These are phyloP conservation scores for Drosophila auraria DNA, from an alignment of 1,140 invertebrate genomes.

Conservation along the genomic window DNA sequence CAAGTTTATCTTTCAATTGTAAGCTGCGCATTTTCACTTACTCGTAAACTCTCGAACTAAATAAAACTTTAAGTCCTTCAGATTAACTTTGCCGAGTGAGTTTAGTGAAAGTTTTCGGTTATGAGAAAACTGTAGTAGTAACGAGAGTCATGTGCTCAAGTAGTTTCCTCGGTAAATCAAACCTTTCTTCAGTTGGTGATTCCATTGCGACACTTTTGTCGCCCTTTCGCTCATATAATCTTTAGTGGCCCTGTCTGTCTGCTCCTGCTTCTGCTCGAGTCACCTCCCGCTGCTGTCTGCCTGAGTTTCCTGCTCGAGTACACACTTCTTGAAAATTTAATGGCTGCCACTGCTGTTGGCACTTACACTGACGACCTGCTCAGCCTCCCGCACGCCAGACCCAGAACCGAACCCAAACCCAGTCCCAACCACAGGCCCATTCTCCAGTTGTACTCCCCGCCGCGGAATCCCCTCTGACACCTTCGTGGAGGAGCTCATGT, in stretches of 20 bases:
- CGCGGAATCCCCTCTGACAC: conserved; percentile 28
- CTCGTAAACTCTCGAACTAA: conserved; percentile 8
- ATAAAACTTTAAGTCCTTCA: conserved; percentile 11
- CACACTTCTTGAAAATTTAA: conserved; percentile 78
- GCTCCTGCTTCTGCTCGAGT: background rate
- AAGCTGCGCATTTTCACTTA: conserved; percentile 21
- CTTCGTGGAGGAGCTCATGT: conserved; percentile 68
- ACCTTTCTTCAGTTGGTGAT: background rate
- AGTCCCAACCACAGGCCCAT: conserved; percentile 32
- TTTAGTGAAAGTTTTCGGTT: conserved; percentile 15
- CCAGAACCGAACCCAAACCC: background rate
- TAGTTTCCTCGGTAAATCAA: conserved; percentile 1
- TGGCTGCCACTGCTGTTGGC: conserved; percentile 72
- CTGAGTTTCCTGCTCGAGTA: conserved; percentile 48
- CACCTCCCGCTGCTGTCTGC: conserved; percentile 40
- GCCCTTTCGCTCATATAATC: conserved; percentile 41
- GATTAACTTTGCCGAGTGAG: conserved; percentile 12
- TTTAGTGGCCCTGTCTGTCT: conserved; percentile 45
- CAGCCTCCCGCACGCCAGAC: background rate
- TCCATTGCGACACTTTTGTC: conserved; percentile 63
- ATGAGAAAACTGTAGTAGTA: conserved; percentile 14
- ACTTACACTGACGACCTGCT: conserved; percentile 35
- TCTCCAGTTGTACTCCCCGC: background rate
- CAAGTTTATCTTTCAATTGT: conserved; percentile 4
- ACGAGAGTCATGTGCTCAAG: conserved; percentile 12